phyloP scores from a whole-genome alignment of 2,113 vertebrate species.

The Caranx ignobilis region DNA sequence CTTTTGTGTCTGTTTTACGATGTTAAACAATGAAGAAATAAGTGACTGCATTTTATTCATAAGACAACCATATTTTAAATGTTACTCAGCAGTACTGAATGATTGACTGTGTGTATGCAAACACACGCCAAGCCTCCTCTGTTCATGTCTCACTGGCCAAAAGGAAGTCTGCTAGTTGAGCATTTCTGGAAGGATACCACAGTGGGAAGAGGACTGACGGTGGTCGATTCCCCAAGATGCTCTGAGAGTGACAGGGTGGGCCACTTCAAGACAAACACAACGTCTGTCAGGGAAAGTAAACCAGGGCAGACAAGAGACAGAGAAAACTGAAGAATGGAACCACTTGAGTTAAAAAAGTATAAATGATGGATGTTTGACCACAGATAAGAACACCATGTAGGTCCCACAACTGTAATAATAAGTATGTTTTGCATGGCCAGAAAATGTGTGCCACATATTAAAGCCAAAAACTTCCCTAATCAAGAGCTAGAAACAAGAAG shows the following conservation, averaged over 20 bases:
- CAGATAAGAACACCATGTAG: too few species aligned
- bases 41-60: neutral
- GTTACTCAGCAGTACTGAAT: constrained; percentile 5
- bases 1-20: neutral
- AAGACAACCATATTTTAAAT: neutral
- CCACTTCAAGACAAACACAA: constrained; percentile 29
- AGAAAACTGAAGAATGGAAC: constrained; percentile 1
- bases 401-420: neutral
- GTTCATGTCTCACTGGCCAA: constrained; percentile 30
- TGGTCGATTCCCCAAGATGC: constrained; percentile 40
- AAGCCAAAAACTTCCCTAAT: constrained; percentile 16
- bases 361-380: constrained; percentile 1
- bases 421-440: constrained; percentile 9
- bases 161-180: constrained; percentile 48
- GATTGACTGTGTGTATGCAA: constrained; percentile 4
- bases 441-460: constrained; percentile 28
- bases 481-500: constrained; percentile 43
- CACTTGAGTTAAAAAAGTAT: neutral
- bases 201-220: constrained; percentile 13
- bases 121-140: constrained; percentile 11
- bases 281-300: constrained; percentile 29
- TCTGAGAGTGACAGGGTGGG: constrained; percentile 52
- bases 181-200: constrained; percentile 27
- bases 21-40: neutral
- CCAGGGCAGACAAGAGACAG: neutral